Evolutionary conservation across 2,797 vertebrate genomes (phyloP).

Genomic region (Premnoplex brunnescens): DNA sequence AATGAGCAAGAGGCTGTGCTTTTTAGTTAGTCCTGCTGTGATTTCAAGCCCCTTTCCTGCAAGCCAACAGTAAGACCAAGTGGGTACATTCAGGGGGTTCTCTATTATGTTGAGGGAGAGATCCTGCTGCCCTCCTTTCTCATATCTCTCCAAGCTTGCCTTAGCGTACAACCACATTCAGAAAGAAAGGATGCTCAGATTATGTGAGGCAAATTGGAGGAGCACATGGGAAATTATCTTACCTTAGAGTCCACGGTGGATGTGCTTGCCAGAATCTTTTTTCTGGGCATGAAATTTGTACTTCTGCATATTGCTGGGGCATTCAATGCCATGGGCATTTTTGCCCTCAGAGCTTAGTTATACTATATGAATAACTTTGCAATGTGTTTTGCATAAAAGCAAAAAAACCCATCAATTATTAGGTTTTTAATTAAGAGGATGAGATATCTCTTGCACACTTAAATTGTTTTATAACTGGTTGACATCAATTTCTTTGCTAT

Average conservation of each 20-base stretch:
- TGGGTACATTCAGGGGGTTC: background rate
- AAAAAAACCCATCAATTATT: background rate
- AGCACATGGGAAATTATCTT: background rate
- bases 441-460: background rate
- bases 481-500: constrained; percentile 14
- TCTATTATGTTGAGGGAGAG: background rate
- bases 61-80: background rate
- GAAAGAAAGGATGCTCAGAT: background rate
- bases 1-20: background rate
- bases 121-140: background rate
- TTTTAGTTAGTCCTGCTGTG: background rate
- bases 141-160: background rate
- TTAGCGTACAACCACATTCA: background rate
- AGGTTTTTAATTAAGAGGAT: background rate
- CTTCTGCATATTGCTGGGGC: background rate
- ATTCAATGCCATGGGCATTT: background rate
- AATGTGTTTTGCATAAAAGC: background rate
- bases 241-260: background rate
- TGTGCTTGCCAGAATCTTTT: background rate
- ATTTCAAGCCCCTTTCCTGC: background rate
- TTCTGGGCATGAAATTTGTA: background rate
- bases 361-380: background rate
- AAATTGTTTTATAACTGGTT: background rate
- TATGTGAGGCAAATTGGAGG: background rate
- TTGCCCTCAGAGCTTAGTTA: background rate